A percentile compares a stretch with the other conserved stretches of the same genome.
These are phyloP conservation scores for Silurus glanis DNA, from an alignment of 2,113 vertebrate species.

Conservation along the genomic window DNA sequence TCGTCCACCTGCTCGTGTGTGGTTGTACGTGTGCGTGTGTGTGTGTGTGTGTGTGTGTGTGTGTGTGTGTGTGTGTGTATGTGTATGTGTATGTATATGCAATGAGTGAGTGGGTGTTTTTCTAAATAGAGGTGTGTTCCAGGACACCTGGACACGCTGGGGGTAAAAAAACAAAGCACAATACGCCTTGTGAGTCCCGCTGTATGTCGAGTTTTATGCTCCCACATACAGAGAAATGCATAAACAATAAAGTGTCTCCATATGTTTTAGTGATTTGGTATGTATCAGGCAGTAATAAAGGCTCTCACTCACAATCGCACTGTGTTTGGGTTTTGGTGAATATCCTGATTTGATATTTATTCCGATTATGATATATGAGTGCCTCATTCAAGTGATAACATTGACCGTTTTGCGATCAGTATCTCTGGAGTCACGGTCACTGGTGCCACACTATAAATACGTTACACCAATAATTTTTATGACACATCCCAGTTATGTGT, in stretches of 20 bases:
- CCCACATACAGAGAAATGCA: neutral
- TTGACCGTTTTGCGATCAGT: neutral
- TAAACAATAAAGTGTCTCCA: neutral
- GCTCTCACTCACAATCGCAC: no score
- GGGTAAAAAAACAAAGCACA: neutral
- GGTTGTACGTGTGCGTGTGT: conserved; percentile 15
- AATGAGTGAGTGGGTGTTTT: neutral
- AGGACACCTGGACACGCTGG: neutral
- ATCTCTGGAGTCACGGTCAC: neutral
- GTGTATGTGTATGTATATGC: neutral
- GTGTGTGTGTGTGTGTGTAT: neutral
- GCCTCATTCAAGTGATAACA: neutral
- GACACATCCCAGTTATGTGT: neutral
- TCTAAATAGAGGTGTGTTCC: neutral
- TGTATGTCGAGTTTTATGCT: neutral
- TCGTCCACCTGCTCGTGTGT: conserved; percentile 18
- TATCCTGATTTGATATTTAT: neutral
- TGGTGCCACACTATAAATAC: neutral
- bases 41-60: conserved; percentile 42
- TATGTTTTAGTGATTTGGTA: neutral
- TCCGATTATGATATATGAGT: neutral
- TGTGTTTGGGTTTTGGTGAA: neutral
- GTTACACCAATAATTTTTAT: neutral
- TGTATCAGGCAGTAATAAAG: neutral
- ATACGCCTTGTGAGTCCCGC: neutral